Percentiles rank a stretch among this genome's conserved stretches.
Evolutionary conservation across 2,113 vertebrate species (phyloP).

Genomic region (Bettongia penicillata): DNA sequence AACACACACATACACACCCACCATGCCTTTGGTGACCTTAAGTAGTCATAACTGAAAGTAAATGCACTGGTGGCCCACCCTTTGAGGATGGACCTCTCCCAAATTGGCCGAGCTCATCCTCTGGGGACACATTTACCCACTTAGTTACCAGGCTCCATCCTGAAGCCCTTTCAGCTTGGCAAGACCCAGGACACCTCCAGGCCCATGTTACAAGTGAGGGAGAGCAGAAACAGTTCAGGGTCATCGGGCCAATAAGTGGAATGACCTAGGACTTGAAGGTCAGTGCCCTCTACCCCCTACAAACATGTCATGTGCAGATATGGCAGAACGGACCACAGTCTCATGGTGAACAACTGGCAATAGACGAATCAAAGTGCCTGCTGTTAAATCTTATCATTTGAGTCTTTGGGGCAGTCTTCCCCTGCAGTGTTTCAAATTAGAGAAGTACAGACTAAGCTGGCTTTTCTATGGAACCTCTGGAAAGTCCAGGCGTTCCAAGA

Average conservation of each 20-base stretch:
- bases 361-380: conserved; percentile 33
- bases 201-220: too few species aligned
- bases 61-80: too few species aligned
- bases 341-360: conserved; percentile 1
- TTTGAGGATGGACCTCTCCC: too few species aligned
- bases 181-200: background rate
- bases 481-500: background rate
- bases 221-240: background rate
- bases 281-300: background rate
- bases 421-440: conserved; percentile 25
- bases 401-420: conserved; percentile 28
- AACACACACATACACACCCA: too few species aligned
- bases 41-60: too few species aligned
- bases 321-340: background rate
- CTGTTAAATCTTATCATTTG: conserved; percentile 57
- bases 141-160: background rate
- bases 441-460: background rate
- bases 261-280: background rate
- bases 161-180: background rate
- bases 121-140: background rate
- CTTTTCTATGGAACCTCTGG: background rate
- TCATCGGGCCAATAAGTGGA: background rate
- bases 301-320: background rate
- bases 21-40: too few species aligned
- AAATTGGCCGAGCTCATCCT: too few species aligned